A percentile compares a stretch with the other conserved stretches of the same genome.
Conservation (phyloP, 2,888 invertebrate genomes). For the Rotaria macrura region DNA sequence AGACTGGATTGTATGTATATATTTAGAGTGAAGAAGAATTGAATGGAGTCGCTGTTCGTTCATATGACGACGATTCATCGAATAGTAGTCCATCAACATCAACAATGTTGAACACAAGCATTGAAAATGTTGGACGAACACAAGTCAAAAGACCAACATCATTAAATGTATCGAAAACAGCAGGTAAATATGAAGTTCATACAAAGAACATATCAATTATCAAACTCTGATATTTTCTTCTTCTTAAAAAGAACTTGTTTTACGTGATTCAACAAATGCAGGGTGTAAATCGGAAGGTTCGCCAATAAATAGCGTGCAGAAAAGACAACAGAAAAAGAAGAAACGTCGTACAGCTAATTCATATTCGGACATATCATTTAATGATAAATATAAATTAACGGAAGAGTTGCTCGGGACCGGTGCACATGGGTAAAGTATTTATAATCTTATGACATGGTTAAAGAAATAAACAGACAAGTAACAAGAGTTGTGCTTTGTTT, state of each 20-base stretch:
- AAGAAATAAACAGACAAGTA: neutral
- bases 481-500: neutral
- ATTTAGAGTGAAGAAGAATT: slow-evolving; percentile 22
- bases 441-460: too few species aligned
- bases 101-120: neutral
- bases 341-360: slow-evolving; percentile 4
- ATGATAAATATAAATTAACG: slow-evolving; percentile 14
- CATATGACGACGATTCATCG: neutral
- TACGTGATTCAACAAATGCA: slow-evolving; percentile 10
- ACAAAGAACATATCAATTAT: neutral
- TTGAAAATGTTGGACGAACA: neutral
- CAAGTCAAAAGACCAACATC: slow-evolving; percentile 6
- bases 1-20: neutral
- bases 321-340: neutral
- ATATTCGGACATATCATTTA: slow-evolving; percentile 7
- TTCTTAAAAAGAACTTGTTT: neutral
- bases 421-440: neutral
- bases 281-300: slow-evolving; percentile 9
- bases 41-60: neutral
- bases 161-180: neutral
- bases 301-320: slow-evolving; percentile 16
- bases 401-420: slow-evolving; percentile 15
- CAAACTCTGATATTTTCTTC: neutral
- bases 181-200: neutral
- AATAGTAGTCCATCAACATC: slow-evolving; percentile 12